Base-by-base conservation (phyloP, 2,888 invertebrate genomes). In the Norana najaformis region DNA sequence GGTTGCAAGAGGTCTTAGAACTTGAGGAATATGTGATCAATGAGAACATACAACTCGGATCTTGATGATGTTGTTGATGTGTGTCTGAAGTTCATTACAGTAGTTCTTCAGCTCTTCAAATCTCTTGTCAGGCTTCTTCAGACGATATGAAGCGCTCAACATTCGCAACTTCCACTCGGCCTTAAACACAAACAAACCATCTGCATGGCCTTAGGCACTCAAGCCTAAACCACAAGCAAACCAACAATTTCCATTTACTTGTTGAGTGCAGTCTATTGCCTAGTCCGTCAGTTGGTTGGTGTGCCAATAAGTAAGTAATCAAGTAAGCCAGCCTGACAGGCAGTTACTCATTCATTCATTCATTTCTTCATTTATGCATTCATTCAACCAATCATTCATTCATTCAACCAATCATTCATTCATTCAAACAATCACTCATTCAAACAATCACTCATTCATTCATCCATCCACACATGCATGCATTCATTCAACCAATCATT, bases 91-190 rank as follows among this genome's bases (percentile, higher is more conserved):
- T 93, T 96, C 96, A 93, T 96, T 96, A 92, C 97, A 96, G 95
- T 97, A 97, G 92, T 96, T 96, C 95, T 97, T 97, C 23, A 97
- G 95, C 92, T 96, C 96, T 93, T 97, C 97, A 94, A 97, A 97
- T 92, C 96, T 96, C 83, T 94, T 93, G 93, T 97, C 97, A 0
- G 96, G 96, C 93, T 96, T 96, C 95, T 96, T 96, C 92, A 97
- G 94, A 94, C 97, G 96, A 90, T 97, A 97, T 3, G 97, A 96
- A 89, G 97, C 96, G 93, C 96, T 97, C 88, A 97, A 93, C 47
- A 96, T 96, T 94, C 97, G 97, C 69, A 97, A 93, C 95, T 97
- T 97, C 90, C 96, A 97, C 95, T 97, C 97, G n/a, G 97, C 97
- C 94, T 97, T 95, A 36, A 92, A 90, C 23, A 83, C 13, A 23